Percentiles rank a stretch among this genome's conserved stretches.
Conservation (phyloP, 2,113 vertebrate species). For the Piprites chloris region DNA sequence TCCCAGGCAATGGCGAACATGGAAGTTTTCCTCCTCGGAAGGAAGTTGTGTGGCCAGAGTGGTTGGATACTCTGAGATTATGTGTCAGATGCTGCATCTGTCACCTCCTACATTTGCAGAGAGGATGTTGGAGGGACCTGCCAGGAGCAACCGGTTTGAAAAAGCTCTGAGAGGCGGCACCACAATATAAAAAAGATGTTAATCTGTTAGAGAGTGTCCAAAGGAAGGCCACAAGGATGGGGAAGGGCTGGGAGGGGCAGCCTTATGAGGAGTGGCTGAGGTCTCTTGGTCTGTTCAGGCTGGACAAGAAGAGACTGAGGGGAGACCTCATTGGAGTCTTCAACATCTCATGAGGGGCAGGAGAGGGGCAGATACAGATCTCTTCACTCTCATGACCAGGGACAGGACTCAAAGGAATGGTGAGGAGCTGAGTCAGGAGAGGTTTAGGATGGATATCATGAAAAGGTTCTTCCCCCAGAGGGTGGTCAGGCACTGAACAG, state of each 20-base stretch:
- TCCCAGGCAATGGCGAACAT: background rate
- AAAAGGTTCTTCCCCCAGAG: background rate
- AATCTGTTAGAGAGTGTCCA: background rate
- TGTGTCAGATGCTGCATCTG: background rate
- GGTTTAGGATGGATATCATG: background rate
- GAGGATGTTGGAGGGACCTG: background rate
- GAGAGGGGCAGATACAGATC: background rate
- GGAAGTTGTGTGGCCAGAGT: background rate
- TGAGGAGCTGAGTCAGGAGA: background rate
- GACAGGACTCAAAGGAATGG: background rate
- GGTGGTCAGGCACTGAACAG: background rate
- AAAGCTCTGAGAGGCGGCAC: background rate
- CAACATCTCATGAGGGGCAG: background rate
- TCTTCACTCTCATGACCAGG: background rate
- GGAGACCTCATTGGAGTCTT: background rate
- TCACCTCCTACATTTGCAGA: background rate
- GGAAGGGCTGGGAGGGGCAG: background rate
- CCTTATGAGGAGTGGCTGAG: background rate
- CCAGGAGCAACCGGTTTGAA: background rate
- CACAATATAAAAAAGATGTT: background rate
- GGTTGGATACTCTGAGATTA: background rate
- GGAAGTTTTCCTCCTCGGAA: background rate
- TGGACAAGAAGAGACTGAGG: background rate
- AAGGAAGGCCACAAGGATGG: too few species aligned
- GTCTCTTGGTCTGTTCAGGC: background rate